These are phyloP conservation scores for Patagioenas fasciata DNA, from an alignment of 2,113 vertebrate species.

Conservation along the genomic window DNA sequence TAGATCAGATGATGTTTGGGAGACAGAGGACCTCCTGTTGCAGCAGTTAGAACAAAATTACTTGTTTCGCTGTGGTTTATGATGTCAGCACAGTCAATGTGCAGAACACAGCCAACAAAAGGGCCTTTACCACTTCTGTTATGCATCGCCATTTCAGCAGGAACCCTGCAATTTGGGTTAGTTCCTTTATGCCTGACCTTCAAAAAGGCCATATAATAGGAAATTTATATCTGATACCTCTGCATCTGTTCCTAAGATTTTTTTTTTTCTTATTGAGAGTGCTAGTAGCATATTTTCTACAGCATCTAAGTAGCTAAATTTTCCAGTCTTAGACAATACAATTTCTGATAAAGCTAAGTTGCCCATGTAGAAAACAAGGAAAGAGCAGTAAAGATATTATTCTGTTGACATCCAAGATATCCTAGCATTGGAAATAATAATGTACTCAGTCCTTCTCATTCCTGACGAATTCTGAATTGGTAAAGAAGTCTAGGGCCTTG, in stretches of 20 bases:
- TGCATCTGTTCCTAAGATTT: not conserved
- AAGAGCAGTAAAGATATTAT: not conserved
- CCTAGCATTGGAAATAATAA: not conserved
- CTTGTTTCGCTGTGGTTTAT: not conserved
- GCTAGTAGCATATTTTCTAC: not conserved
- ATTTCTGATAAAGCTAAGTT: not conserved
- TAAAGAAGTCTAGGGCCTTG: not conserved
- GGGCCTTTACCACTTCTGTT: not conserved
- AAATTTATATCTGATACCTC: not conserved
- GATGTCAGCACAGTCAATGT: not conserved
- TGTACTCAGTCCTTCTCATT: not conserved
- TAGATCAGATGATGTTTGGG: not conserved
- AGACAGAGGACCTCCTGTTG: constrained; percentile 27
- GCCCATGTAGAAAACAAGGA: not conserved
- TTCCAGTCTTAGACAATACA: not conserved
- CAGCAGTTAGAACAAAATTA: not conserved
- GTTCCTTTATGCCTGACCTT: not conserved
- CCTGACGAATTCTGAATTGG: not conserved
- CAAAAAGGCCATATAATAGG: not conserved
- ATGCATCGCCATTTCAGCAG: not conserved
- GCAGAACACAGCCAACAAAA: not conserved
- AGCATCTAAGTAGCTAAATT: not conserved
- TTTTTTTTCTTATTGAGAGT: not conserved
- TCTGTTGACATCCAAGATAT: not conserved
- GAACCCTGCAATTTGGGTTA: not conserved